Evolutionary conservation across 2,113 vertebrate genomes (phyloP), one percentile per base, ranked within the genome.

Genomic region (Australoheros scitulus): DNA sequence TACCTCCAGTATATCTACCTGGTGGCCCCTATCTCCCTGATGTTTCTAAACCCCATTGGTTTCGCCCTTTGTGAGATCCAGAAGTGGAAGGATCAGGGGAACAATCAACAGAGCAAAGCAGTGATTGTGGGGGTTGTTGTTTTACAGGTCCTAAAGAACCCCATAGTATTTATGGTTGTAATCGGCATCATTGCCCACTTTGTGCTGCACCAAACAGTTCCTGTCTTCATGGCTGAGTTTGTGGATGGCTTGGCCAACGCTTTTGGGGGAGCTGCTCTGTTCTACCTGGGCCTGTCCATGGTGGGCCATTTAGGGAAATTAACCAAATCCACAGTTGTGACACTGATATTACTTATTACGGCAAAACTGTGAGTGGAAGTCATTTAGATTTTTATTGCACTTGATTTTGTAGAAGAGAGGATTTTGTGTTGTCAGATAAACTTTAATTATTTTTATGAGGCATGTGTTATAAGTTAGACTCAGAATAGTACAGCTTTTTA

Each of bases 1-100:
- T 99, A 99, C 94, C 96, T 99, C 32, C 97, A 99, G 95, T 99
- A 99, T 89, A 99, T 99, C 94, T 99, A 99, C 92, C 94, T 99
- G 95, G 97, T 99, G 80, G 98, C 98, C 58, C 98, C 98, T 13
- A 96, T 99, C 88, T 99, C 98, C 86, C 96, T 99, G 77, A 97
- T 99, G 95, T 94, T 99, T 93, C 94, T 99, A 55, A 99, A 99
- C 90, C 98, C 98, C 9, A 93, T 99, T 9, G 98, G 98, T 58
- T 99, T 99, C 93, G 96, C 97, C 78, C 95, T 99, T 89, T 99
- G 98, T 87, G 98, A 99, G 96, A 95, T 99, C 91, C 98, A 99
- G 94, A 99, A 97, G 93, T 97, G 97, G 95, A 97, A 94, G 92
- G 95, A 96, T 36, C 95, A 96, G 84, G 94, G 86, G 29, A 95